These are phyloP conservation scores for Pyrochroa serraticornis DNA, from an alignment of 2,888 invertebrate genomes.

Conservation along the genomic window DNA sequence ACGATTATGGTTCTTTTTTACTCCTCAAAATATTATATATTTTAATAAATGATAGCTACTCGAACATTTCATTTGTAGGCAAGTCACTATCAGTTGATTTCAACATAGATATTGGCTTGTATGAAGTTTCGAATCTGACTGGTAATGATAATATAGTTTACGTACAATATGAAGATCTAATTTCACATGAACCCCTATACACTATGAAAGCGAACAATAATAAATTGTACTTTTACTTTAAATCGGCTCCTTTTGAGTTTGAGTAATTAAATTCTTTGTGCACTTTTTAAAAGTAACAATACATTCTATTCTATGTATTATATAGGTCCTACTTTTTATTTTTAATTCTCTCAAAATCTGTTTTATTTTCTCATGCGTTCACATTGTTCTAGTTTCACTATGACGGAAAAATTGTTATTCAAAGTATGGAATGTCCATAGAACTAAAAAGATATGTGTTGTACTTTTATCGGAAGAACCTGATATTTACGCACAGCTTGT, in stretches of 20 bases:
- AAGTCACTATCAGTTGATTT: background rate
- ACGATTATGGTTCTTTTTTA: background rate
- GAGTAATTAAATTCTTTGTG: too few species aligned
- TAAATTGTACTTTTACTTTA: background rate
- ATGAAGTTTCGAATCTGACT: background rate
- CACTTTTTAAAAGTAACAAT: too few species aligned
- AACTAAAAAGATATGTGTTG: too few species aligned
- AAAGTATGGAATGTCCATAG: too few species aligned
- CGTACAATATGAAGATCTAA: background rate
- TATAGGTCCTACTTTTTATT: too few species aligned
- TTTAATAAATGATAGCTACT: background rate
- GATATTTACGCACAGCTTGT: too few species aligned
- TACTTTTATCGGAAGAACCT: too few species aligned
- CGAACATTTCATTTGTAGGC: background rate
- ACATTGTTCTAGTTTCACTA: too few species aligned
- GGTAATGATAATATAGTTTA: background rate
- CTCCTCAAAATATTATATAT: constrained; percentile 5
- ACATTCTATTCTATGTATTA: too few species aligned
- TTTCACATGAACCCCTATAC: background rate
- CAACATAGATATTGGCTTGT: background rate
- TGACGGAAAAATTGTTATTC: too few species aligned
- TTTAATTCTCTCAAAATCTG: too few species aligned
- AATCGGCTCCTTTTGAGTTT: background rate
- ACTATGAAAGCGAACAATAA: background rate
- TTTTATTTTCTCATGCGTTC: too few species aligned